Evolutionary conservation across 2,888 invertebrate genomes (phyloP), one percentile per base, ranked within the genome.

Genomic region (Scotopteryx bipunctaria): DNA sequence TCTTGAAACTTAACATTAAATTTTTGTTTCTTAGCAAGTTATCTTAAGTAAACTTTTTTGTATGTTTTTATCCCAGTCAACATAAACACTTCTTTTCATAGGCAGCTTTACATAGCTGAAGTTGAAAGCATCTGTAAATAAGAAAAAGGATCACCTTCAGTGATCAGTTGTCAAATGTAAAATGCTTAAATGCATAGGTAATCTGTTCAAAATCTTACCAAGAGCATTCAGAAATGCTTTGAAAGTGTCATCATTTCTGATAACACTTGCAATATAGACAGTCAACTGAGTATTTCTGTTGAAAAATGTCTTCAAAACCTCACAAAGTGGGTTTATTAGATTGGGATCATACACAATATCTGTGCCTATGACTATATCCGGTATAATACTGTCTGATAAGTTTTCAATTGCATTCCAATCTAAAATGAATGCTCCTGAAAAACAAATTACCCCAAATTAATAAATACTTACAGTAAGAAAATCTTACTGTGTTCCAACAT

Each of bases 171-270:
- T n/a, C n/a, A n/a, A n/a, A n/a, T n/a, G n/a, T n/a, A n/a, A n/a
- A n/a, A n/a, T n/a, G n/a, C n/a, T n/a, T n/a, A n/a, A n/a, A n/a
- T n/a, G n/a, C n/a, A n/a, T n/a, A n/a, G n/a, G n/a, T n/a, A n/a
- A n/a, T n/a, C n/a, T n/a, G n/a, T n/a, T n/a, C 21, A 21, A 35
- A 49, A 16, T 56, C 78, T 75, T 72, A 94, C 94, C 89, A 63
- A 94, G 76, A 57, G 78, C 67, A 9, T 80, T 60, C 32, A 93
- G 71, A 81, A 95, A 95, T 15, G 73, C 66, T 2, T 83, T 64
- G 57, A 93, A 83, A 0, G 95, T 95, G 0, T 91, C 82, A 66
- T 89, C 79, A 83, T 95, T 95, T 61, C 95, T 86, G 57, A 95
- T 75, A 35, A 85, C 71, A 66, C 82, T 83, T 23, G 82, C 81